Evolutionary conservation across 2,113 vertebrate species (phyloP), one percentile per base, ranked within the genome.

Genomic region (Oriolus oriolus): DNA sequence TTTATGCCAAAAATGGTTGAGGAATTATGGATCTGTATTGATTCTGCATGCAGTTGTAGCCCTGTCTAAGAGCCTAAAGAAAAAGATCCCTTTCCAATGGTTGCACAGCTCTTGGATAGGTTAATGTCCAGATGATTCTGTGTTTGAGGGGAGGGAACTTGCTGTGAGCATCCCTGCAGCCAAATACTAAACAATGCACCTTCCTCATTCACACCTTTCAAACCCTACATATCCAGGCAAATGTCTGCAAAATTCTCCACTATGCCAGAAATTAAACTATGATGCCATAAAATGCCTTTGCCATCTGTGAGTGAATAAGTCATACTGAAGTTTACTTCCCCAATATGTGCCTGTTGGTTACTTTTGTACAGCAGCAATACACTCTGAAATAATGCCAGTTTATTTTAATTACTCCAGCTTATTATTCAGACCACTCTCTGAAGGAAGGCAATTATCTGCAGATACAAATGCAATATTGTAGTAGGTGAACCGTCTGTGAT

Each of bases 381-480:
- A 70, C 68, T 92, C 66, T 96, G 94, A 97, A 97, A 97, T 90
- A 66, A 94, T 77, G 81, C 90, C 92, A 94, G 96, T 96, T 97
- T 97, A 95, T 93, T 97, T 97, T 95, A 98, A 97, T 98, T 97
- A 95, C 81, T 94, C 24, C 54, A 92, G 70, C 47, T 97, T 96
- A 94, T 97, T 96, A 91, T 95, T 96, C 87, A 96, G 95, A 89
- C 86, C 91, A 90, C 63, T 96, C 74, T 96, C 87, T 82, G 81
- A 97, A 91, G 89, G 79, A 97, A 96, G 56, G 93, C 91, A 98
- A 97, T 97, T 96, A 97, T 97, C 90, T 96, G 49, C 57, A 96
- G 89, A 95, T 75, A 96, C 73, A 97, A 97, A 97, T 96, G 93
- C 77, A 95, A 90, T 97, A 96, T 94, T 95, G 66, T 79, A 79